Evolutionary conservation across 1,140 invertebrate genomes (phyloP).

Genomic region (Drosophila lini): DNA sequence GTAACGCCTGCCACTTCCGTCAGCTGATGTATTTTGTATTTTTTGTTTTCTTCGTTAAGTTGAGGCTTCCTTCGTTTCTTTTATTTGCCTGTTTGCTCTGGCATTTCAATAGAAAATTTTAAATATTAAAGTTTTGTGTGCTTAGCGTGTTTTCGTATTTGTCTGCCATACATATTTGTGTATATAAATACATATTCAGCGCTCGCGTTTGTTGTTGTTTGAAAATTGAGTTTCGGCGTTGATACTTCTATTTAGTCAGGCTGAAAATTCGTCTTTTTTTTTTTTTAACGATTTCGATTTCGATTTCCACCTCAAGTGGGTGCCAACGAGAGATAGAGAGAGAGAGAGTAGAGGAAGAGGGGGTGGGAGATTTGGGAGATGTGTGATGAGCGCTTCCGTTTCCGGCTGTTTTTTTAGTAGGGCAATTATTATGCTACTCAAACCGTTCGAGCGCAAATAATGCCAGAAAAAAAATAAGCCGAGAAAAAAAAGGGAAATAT

Average conservation of each 20-base stretch:
- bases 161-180: conserved; percentile 30
- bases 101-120: conserved; percentile 69
- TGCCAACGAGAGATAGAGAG: conserved; percentile 29
- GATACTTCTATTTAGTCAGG: conserved; percentile 72
- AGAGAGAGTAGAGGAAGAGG: not conserved
- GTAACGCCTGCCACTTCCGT: conserved; percentile 62
- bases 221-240: conserved; percentile 74
- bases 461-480: conserved; percentile 10
- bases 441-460: conserved; percentile 57
- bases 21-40: conserved; percentile 36
- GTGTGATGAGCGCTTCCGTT: conserved; percentile 60
- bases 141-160: conserved; percentile 45
- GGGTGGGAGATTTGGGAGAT: conserved; percentile 24
- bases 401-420: conserved; percentile 49
- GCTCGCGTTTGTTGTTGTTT: conserved; percentile 58
- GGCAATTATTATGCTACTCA: conserved; percentile 60
- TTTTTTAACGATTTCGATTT: conserved; percentile 11
- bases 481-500: not conserved
- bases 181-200: conserved; percentile 30
- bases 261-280: conserved; percentile 26
- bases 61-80: conserved; percentile 7
- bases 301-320: conserved; percentile 29
- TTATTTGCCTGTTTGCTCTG: conserved; percentile 31
- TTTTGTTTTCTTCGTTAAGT: conserved; percentile 18
- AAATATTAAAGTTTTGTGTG: conserved; percentile 66